Evolutionary conservation across 2,797 vertebrate genomes (phyloP).

Genomic region (Poecilia picta): DNA sequence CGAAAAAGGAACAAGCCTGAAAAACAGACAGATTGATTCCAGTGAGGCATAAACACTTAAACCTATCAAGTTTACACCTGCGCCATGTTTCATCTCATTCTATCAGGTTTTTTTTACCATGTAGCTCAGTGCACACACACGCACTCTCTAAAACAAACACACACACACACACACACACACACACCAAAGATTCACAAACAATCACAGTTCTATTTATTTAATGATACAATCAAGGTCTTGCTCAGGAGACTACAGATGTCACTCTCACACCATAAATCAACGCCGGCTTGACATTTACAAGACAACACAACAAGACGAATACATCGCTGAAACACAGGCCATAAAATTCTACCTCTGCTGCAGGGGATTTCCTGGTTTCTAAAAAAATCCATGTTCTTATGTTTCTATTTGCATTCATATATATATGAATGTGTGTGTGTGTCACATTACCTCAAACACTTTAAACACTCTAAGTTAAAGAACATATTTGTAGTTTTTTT

Average conservation of each 20-base stretch:
- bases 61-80: conserved; percentile 39
- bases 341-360: neutral
- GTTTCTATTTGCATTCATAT: neutral
- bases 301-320: conserved; percentile 9
- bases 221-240: conserved; percentile 34
- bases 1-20: conserved; percentile 12
- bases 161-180: conserved; percentile 6
- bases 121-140: neutral
- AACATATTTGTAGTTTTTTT: conserved; percentile 1
- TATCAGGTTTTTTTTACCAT: neutral
- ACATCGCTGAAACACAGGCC: conserved; percentile 33
- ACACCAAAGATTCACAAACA: conserved; percentile 9
- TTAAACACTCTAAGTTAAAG: neutral
- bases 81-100: neutral
- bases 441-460: neutral
- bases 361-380: conserved; percentile 6
- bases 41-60: conserved; percentile 55
- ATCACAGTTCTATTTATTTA: conserved; percentile 41
- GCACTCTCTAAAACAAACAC: neutral
- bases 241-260: conserved; percentile 24
- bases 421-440: too few species aligned
- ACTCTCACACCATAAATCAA: conserved; percentile 46
- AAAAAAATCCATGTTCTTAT: neutral
- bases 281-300: conserved; percentile 36
- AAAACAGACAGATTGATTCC: conserved; percentile 43